Conservation (phyloP, 2,113 vertebrate species). For the Chaenocephalus aceratus region DNA sequence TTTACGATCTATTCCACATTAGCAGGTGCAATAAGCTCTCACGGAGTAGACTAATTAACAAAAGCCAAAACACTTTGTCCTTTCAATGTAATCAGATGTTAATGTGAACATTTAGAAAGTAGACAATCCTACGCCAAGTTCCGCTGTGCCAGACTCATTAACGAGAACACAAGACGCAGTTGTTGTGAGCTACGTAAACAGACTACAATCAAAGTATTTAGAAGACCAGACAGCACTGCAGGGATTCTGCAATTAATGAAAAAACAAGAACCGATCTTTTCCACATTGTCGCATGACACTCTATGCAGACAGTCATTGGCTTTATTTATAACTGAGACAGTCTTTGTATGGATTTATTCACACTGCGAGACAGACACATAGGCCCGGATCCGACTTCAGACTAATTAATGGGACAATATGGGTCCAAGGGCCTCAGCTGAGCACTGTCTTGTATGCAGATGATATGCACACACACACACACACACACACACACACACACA, state of each 20-base stretch:
- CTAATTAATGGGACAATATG: constrained; percentile 72
- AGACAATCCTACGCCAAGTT: constrained; percentile 17
- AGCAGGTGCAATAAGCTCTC: background rate
- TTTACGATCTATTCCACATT: background rate
- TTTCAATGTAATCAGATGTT: constrained; percentile 19
- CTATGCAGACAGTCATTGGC: constrained; percentile 43
- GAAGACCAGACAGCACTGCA: constrained; percentile 39
- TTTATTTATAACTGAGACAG: constrained; percentile 64
- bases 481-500: background rate
- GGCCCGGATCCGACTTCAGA: constrained; percentile 58
- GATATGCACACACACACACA: constrained; percentile 37
- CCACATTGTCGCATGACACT: constrained; percentile 20
- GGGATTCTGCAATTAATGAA: constrained; percentile 49
- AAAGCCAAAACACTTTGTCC: constrained; percentile 21
- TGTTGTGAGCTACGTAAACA: constrained; percentile 23
- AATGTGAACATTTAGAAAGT: constrained; percentile 1
- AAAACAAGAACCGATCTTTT: constrained; percentile 54
- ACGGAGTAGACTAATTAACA: constrained; percentile 16
- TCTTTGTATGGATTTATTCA: constrained; percentile 70
- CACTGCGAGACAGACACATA: constrained; percentile 53
- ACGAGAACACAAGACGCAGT: constrained; percentile 18
- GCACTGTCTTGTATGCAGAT: constrained; percentile 67
- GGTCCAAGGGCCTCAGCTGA: constrained; percentile 54
- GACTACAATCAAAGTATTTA: constrained; percentile 46
- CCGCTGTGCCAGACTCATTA: constrained; percentile 49